phyloP scores from a whole-genome alignment of 2,888 invertebrate species.

The Dyspetes luteomarginatus region DNA sequence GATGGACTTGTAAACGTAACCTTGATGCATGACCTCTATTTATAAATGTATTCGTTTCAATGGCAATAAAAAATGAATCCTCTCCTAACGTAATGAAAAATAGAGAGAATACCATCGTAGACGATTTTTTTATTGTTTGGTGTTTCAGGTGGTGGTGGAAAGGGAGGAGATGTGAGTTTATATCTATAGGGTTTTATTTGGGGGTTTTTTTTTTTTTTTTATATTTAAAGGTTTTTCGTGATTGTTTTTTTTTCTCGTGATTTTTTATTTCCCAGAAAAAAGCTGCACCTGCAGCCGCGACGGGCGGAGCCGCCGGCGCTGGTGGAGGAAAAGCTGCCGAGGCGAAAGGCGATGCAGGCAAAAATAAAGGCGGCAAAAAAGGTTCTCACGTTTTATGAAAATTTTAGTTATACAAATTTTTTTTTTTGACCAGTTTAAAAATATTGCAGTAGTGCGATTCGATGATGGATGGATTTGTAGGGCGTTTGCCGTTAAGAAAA shows the following conservation, averaged over 20 bases:
- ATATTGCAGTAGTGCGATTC: slow-evolving; percentile 68
- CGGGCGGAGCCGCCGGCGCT: slow-evolving; percentile 52
- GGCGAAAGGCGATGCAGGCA: slow-evolving; percentile 65
- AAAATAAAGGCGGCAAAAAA: slow-evolving; percentile 72
- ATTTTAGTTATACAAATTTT: neutral
- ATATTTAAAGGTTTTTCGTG: slow-evolving; percentile 8
- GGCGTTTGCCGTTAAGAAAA: slow-evolving; percentile 61
- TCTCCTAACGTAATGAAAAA: neutral
- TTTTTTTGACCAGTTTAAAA: neutral
- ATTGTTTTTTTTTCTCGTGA: neutral
- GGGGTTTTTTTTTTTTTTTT: neutral
- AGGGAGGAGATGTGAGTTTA: slow-evolving; percentile 71
- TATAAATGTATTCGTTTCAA: slow-evolving; percentile 36
- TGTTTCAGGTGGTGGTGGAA: slow-evolving; percentile 71
- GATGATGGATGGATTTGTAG: slow-evolving; percentile 68
- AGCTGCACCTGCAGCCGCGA: slow-evolving; percentile 51
- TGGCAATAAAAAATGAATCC: neutral
- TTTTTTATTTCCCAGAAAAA: slow-evolving; percentile 67
- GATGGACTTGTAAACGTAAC: slow-evolving; percentile 32
- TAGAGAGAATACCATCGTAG: neutral
- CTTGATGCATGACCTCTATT: slow-evolving; percentile 49
- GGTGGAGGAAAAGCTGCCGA: slow-evolving; percentile 65
- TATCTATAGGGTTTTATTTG: neutral
- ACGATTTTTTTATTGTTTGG: slow-evolving; percentile 9
- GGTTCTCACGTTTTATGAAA: slow-evolving; percentile 51